phyloP scores from a whole-genome alignment of 2,888 invertebrate genomes.

The Phengaris alcon region DNA sequence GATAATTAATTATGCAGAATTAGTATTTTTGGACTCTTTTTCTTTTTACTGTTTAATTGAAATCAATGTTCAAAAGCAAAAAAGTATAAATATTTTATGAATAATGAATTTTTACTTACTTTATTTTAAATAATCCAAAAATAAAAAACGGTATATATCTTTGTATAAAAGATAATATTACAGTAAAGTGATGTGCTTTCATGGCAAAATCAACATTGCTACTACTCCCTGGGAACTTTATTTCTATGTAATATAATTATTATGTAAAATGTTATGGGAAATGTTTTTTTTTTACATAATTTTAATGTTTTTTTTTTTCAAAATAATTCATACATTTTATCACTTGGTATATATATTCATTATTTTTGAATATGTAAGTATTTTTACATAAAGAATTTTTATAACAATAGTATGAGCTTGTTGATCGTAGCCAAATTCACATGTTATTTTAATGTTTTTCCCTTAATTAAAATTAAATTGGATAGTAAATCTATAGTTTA shows the following conservation, averaged over 20 bases:
- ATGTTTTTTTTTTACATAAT: too few relatives aligned
- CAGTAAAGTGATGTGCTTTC: background rate
- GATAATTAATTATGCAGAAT: too few relatives aligned
- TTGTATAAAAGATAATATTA: background rate
- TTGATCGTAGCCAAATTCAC: background rate
- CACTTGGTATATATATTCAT: too few relatives aligned
- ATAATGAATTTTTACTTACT: too few relatives aligned
- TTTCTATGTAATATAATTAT: background rate
- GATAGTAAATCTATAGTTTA: background rate
- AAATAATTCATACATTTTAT: too few relatives aligned
- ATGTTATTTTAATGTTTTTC: background rate
- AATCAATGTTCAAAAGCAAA: too few relatives aligned
- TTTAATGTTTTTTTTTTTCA: too few relatives aligned
- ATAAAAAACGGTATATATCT: background rate
- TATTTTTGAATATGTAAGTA: background rate
- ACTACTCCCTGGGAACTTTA: background rate
- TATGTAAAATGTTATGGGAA: background rate
- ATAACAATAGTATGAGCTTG: background rate
- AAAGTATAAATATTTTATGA: too few relatives aligned
- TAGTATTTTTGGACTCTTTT: too few relatives aligned
- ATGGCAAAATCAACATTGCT: background rate
- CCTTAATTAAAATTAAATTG: conserved; percentile 4
- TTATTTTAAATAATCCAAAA: background rate
- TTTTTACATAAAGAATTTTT: background rate
- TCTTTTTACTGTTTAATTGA: too few relatives aligned